phyloP scores from a whole-genome alignment of 2,888 invertebrate genomes.

The Unio pictorum region DNA sequence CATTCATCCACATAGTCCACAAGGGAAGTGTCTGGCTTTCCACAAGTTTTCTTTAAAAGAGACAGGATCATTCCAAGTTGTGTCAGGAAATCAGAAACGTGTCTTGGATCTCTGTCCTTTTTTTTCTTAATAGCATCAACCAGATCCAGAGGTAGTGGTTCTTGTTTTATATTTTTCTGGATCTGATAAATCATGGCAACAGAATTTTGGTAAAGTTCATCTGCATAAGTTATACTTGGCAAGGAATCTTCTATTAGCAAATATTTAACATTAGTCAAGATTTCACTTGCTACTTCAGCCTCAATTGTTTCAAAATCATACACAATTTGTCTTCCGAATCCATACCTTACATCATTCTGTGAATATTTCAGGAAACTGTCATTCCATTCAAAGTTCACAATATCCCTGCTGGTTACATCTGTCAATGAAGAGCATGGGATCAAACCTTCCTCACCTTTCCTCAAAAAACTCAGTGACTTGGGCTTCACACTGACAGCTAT shows the following conservation, averaged over 20 bases:
- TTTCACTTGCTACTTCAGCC: conserved; percentile 15
- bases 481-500: conserved; percentile 9
- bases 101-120: conserved; percentile 13
- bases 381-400: conserved; percentile 16
- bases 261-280: conserved; percentile 21
- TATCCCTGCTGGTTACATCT: conserved; percentile 14
- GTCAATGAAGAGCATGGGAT: conserved; percentile 14
- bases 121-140: conserved; percentile 14
- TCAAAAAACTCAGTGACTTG: conserved; percentile 16
- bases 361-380: conserved; percentile 20
- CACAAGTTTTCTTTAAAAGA: conserved; percentile 35
- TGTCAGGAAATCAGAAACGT: conserved; percentile 25
- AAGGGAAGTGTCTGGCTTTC: conserved; percentile 21
- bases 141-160: conserved; percentile 24
- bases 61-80: conserved; percentile 37
- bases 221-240: conserved; percentile 30
- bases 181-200: conserved; percentile 23
- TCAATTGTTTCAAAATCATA: conserved; percentile 41
- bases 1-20: conserved; percentile 30
- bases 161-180: conserved; percentile 16
- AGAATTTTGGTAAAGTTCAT: conserved; percentile 41
- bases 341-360: conserved; percentile 25
- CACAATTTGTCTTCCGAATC: conserved; percentile 20
- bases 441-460: conserved; percentile 1
- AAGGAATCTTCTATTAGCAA: conserved; percentile 15